Conservation (phyloP, 2,888 invertebrate species). For the Harpalus rubripes region DNA sequence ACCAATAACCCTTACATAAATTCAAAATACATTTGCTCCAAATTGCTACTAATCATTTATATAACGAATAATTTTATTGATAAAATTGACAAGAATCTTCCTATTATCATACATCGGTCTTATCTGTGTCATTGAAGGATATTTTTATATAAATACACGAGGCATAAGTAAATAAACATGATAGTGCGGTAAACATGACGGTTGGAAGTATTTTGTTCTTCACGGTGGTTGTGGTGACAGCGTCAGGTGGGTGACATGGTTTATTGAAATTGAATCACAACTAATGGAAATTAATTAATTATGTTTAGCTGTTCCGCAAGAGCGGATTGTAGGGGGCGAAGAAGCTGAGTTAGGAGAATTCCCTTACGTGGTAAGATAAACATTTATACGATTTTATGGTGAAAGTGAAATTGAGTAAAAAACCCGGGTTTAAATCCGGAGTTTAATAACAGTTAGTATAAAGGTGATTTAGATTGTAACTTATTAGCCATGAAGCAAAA, state of each 20-base stretch:
- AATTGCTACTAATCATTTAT: too few species aligned
- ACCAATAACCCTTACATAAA: too few species aligned
- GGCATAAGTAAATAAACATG: not conserved
- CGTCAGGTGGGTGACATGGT: conserved; percentile 4
- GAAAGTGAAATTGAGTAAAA: too few species aligned
- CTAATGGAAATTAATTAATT: conserved; percentile 42
- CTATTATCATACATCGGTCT: not conserved
- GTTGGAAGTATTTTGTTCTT: conserved; percentile 14
- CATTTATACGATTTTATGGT: too few species aligned
- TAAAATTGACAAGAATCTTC: too few species aligned
- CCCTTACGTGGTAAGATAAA: conserved; percentile 69
- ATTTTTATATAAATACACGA: conserved; percentile 28
- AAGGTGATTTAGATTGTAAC: too few species aligned
- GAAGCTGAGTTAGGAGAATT: conserved; percentile 69
- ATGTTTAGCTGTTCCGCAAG: conserved; percentile 16
- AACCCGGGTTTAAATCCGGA: too few species aligned
- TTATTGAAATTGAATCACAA: conserved; percentile 28
- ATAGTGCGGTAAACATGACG: conserved; percentile 8
- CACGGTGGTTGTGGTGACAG: not conserved
- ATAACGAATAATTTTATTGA: too few species aligned
- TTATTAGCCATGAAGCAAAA: too few species aligned
- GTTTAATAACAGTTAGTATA: too few species aligned
- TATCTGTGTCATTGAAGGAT: not conserved
- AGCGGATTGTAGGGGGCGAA: conserved; percentile 69
- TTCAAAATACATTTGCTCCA: too few species aligned